Base-by-base conservation (phyloP, 2,113 vertebrate species). In the Colaptes auratus region DNA sequence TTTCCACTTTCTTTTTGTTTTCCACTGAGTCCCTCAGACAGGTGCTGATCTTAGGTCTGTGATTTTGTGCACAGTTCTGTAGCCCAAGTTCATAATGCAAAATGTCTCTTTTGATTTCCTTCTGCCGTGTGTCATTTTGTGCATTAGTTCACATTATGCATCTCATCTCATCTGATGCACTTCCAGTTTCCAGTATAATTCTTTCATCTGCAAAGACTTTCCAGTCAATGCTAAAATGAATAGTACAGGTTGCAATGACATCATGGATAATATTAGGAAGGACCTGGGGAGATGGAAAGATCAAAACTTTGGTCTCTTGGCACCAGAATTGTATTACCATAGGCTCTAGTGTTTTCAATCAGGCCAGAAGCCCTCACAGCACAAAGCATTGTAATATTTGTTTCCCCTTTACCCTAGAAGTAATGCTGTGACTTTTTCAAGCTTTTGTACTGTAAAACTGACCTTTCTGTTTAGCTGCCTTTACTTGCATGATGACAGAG, bases 391-490 rank as follows among this genome's bases (percentile, higher is more conserved):
- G 36, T 64, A 88, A 46, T 80, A 72, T 92, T 81, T 79, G 20
- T 50, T 83, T 89, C 44, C 66, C 6, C 6, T 10, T 83, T 66
- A 24, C 46, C 48, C 4, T 7, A 86, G 31, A 85, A 71, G 10
- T 53, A 90, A 69, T 50, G 58, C 8, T 88, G 36, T 24, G 46
- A 63, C 4, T 59, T 93, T 81, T 63, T 31, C 24, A 89, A 64
- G 59, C 15, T 84, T 92, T 82, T 78, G 21, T 61, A 44, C 48
- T 69, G 46, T 64, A 67, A 90, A 78, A 1, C 5, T 31, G 55
- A 78, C n/a, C 24, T 76, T 86, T 79, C 71, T 90, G 61, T 94
- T 94, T 96, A 92, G 61, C 76, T 95, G 72, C 67, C 56, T 95
- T 63, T 71, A 39, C 66, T 84, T 78, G 20, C 12, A 64, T 52